phyloP scores from a whole-genome alignment of 2,113 vertebrate species.

The Callipepla squamata region DNA sequence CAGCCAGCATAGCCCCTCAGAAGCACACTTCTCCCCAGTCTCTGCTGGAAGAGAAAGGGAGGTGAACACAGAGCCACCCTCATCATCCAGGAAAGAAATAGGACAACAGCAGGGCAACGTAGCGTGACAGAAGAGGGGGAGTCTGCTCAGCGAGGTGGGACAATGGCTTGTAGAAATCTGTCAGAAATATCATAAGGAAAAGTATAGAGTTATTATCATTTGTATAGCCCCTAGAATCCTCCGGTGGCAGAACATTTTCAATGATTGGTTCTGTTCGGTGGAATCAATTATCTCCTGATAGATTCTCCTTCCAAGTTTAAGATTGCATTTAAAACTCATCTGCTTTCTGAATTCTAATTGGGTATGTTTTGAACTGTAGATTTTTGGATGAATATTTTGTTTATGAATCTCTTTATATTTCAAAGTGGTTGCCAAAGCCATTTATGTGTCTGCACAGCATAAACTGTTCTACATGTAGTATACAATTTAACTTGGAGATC shows the following conservation, averaged over 20 bases:
- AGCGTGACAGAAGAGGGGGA: background rate
- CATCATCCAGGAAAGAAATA: constrained; percentile 8
- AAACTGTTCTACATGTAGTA: constrained; percentile 39
- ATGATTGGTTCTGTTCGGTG: constrained; percentile 74
- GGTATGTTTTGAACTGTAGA: constrained; percentile 60
- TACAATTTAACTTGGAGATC: constrained; percentile 42
- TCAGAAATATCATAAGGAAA: constrained; percentile 55
- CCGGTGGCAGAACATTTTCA: constrained; percentile 68
- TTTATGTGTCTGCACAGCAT: constrained; percentile 24
- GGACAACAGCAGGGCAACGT: constrained; percentile 32
- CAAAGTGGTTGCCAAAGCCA: constrained; percentile 56
- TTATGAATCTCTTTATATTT: constrained; percentile 71
- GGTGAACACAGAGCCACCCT: background rate
- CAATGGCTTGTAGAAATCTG: constrained; percentile 45
- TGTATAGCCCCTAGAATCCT: constrained; percentile 65
- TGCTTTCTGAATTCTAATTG: constrained; percentile 76
- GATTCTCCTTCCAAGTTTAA: constrained; percentile 77
- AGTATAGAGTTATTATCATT: constrained; percentile 52
- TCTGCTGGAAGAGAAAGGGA: background rate
- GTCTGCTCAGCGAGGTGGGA: constrained; percentile 37
- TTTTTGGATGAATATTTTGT: constrained; percentile 68
- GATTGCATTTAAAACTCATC: constrained; percentile 77
- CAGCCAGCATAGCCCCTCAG: accelerated
- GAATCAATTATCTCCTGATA: constrained; percentile 79
- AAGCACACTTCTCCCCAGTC: background rate